Evolutionary conservation across 2,113 vertebrate species (phyloP).

Genomic region (Myrmecophaga tridactyla): DNA sequence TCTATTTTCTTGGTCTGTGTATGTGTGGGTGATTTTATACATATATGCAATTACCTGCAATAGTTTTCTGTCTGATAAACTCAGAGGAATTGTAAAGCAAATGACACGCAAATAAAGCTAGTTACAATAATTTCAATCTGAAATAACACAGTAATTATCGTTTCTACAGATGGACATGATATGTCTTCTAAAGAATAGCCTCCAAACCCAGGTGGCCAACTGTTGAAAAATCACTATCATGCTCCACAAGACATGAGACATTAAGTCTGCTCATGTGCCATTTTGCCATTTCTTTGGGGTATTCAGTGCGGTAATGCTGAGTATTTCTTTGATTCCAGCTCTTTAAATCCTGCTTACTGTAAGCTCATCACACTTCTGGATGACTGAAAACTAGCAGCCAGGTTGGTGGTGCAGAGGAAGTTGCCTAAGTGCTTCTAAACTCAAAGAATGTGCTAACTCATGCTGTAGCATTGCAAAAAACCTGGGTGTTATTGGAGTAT

Average conservation of each 20-base stretch:
- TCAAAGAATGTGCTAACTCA: neutral
- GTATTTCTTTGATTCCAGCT: neutral
- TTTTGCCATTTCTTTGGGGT: neutral
- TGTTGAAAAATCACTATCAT: neutral
- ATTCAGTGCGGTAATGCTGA: neutral
- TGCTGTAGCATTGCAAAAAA: neutral
- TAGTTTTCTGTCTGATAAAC: neutral
- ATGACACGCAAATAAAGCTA: neutral
- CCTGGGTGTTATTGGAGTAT: neutral
- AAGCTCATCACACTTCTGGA: constrained; percentile 20
- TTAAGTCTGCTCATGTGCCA: neutral
- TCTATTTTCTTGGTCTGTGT: neutral
- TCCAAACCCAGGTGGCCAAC: neutral
- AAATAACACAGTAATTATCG: neutral
- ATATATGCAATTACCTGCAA: neutral
- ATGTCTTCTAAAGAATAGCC: neutral
- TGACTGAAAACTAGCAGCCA: constrained; percentile 18
- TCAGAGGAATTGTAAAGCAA: constrained; percentile 25
- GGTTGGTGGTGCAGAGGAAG: neutral
- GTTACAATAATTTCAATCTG: neutral
- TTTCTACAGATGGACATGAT: neutral
- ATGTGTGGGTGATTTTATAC: neutral
- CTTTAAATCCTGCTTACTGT: constrained; percentile 15
- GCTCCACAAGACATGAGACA: neutral
- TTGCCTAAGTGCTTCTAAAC: neutral